A percentile compares a stretch with the other conserved stretches of the same genome.
phyloP scores from a whole-genome alignment of 2,797 vertebrate species.

The Sternarchorhynchus goeldii region DNA sequence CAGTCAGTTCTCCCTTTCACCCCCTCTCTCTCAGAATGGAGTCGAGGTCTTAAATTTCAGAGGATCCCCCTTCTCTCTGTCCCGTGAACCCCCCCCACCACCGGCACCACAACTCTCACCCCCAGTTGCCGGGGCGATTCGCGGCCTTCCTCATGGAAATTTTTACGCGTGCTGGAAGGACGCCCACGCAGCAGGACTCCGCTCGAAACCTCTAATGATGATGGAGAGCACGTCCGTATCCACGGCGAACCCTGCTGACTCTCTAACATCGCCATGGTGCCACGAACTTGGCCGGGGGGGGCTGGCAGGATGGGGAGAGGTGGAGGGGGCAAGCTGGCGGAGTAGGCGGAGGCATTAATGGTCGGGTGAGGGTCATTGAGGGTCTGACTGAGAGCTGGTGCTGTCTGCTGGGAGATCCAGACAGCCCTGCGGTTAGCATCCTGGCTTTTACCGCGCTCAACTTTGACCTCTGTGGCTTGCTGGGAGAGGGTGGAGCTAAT shows the following conservation, averaged over 20 bases:
- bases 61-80: slow-evolving; percentile 61
- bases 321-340: slow-evolving; percentile 53
- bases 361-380: slow-evolving; percentile 54
- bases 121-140: slow-evolving; percentile 71
- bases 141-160: slow-evolving; percentile 92
- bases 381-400: slow-evolving; percentile 2
- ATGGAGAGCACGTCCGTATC: slow-evolving; percentile 82
- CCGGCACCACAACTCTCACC: slow-evolving; percentile 28
- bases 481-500: slow-evolving; percentile 64
- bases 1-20: slow-evolving; percentile 59
- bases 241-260: slow-evolving; percentile 76
- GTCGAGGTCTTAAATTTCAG: slow-evolving; percentile 68
- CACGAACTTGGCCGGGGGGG: slow-evolving; percentile 54
- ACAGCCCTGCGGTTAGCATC: slow-evolving; percentile 46
- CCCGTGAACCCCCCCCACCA: slow-evolving; percentile 40
- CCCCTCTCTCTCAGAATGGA: slow-evolving; percentile 60
- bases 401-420: slow-evolving; percentile 30
- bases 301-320: slow-evolving; percentile 46
- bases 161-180: slow-evolving; percentile 86
- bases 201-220: slow-evolving; percentile 79
- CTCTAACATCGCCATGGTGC: slow-evolving; percentile 74
- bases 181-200: slow-evolving; percentile 83
- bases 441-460: slow-evolving; percentile 58
- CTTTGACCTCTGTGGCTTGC: slow-evolving; percentile 65
- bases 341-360: slow-evolving; percentile 57